Conservation (phyloP, 2,888 invertebrate species). For the Argyresthia albistria region DNA sequence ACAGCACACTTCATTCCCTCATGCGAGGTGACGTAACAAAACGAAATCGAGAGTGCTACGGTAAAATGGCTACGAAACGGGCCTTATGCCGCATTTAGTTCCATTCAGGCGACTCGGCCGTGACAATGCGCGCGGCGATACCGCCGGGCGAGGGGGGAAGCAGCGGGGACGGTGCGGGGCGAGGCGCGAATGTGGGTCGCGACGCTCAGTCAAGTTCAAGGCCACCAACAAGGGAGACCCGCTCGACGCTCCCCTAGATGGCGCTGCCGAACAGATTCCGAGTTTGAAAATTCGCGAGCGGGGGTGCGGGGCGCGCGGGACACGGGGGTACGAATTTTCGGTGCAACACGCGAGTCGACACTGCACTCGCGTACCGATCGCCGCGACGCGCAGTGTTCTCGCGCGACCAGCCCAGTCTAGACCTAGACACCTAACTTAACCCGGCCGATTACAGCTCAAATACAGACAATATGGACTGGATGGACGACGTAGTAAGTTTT, state of each 20-base stretch:
- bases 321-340: constrained; percentile 62
- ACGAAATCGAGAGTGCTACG: constrained; percentile 52
- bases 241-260: constrained; percentile 55
- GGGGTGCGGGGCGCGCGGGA: constrained; percentile 29
- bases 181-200: constrained; percentile 58
- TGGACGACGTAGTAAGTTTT: constrained; percentile 65
- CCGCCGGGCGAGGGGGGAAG: not conserved
- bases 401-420: constrained; percentile 26
- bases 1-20: too few species aligned
- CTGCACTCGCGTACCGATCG: constrained; percentile 67
- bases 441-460: constrained; percentile 27
- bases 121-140: constrained; percentile 43
- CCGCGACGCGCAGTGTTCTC: constrained; percentile 64
- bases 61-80: constrained; percentile 35
- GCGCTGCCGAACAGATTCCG: constrained; percentile 46
- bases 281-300: constrained; percentile 57
- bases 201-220: constrained; percentile 67
- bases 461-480: constrained; percentile 62
- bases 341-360: constrained; percentile 63
- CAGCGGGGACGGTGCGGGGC: constrained; percentile 32
- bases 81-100: constrained; percentile 32
- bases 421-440: constrained; percentile 36
- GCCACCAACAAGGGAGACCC: constrained; percentile 47
- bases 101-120: constrained; percentile 54
- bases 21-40: constrained; percentile 35